phyloP scores from a whole-genome alignment of 2,113 vertebrate genomes.

The Zootoca vivipara region DNA sequence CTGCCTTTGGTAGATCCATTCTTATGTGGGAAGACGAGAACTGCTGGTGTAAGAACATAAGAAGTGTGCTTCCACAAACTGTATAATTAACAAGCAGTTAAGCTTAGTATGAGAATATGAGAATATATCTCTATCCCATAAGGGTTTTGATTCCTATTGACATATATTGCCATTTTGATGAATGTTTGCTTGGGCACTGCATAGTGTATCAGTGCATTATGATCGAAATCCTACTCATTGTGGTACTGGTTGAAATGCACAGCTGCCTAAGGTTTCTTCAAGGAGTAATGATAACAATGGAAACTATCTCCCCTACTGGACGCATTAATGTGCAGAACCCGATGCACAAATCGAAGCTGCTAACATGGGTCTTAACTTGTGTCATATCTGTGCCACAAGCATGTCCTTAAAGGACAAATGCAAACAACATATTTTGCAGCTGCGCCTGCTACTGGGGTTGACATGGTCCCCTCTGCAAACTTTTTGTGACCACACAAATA shows the following conservation, averaged over 20 bases:
- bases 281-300: not conserved
- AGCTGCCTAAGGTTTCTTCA: slow-evolving; percentile 30
- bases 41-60: too few relatives aligned
- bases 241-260: not conserved
- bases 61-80: not conserved
- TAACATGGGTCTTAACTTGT: slow-evolving; percentile 55
- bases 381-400: slow-evolving; percentile 60
- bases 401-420: slow-evolving; percentile 62
- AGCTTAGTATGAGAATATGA: not conserved
- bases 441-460: slow-evolving; percentile 63
- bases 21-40: not conserved
- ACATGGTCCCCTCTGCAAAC: slow-evolving; percentile 66
- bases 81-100: not conserved
- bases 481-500: slow-evolving; percentile 61
- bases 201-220: slow-evolving; percentile 5
- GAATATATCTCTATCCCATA: not conserved
- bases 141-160: not conserved
- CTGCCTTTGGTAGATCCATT: not conserved
- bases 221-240: not conserved
- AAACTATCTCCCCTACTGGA: not conserved
- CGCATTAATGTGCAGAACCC: slow-evolving; percentile 33
- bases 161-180: not conserved
- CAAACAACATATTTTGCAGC: slow-evolving; percentile 66
- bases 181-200: not conserved
- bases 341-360: slow-evolving; percentile 55